phyloP scores from a whole-genome alignment of 2,888 invertebrate species.

The Furcula furcula region DNA sequence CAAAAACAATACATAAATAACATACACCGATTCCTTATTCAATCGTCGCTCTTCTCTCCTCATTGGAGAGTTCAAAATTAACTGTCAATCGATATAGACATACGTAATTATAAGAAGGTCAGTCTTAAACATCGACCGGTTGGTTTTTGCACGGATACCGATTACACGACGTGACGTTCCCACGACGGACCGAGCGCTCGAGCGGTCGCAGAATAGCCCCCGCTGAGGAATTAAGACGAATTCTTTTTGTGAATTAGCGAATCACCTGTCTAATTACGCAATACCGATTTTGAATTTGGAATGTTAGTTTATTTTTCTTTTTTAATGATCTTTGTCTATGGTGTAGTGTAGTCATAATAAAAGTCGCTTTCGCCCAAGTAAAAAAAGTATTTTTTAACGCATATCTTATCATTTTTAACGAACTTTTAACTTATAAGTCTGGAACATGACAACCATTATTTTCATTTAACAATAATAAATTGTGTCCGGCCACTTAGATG shows the following conservation, averaged over 20 bases:
- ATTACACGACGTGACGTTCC: conserved; percentile 77
- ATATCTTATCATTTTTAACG: no score
- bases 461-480: no score
- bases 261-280: conserved; percentile 78
- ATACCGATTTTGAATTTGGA: conserved; percentile 52
- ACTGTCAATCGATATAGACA: conserved; percentile 37
- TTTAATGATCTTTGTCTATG: no score
- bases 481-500: no score
- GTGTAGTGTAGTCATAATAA: conserved; percentile 21
- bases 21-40: no score
- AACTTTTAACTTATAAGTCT: no score
- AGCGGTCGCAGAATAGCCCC: conserved; percentile 48
- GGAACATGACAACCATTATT: no score
- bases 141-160: conserved; percentile 73
- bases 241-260: conserved; percentile 76
- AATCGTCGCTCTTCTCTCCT: conserved; percentile 20
- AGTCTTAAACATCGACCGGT: conserved; percentile 44
- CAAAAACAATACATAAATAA: no score
- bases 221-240: conserved; percentile 61
- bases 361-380: no score
- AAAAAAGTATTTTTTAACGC: no score
- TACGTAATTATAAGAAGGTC: conserved; percentile 45
- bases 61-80: conserved; percentile 33
- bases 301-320: conserved; percentile 34
- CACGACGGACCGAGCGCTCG: conserved; percentile 50